phyloP scores from a whole-genome alignment of 2,888 invertebrate genomes.

The Phaonia tiefii region DNA sequence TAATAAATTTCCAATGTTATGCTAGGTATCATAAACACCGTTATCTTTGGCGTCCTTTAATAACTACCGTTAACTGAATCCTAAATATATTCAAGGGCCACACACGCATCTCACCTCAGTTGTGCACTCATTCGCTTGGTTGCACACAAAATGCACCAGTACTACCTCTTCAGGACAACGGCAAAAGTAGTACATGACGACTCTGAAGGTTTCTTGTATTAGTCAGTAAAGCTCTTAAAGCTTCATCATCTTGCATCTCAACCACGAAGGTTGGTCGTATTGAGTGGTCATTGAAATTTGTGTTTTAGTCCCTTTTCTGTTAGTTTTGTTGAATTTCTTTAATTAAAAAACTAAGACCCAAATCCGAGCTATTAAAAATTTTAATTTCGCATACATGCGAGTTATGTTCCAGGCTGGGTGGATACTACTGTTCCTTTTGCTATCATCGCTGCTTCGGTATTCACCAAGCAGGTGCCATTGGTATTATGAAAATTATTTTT shows the following conservation, averaged over 20 bases:
- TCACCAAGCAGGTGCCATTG: constrained; percentile 61
- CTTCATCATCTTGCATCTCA: background rate
- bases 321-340: constrained; percentile 58
- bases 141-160: too few relatives aligned
- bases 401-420: background rate
- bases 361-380: constrained; percentile 62
- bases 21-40: too few relatives aligned
- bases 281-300: background rate
- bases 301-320: constrained; percentile 45
- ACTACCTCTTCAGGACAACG: too few relatives aligned
- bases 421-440: background rate
- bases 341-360: constrained; percentile 63
- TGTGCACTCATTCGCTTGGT: too few relatives aligned
- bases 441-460: constrained; percentile 1
- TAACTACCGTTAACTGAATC: too few relatives aligned
- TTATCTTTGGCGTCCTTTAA: too few relatives aligned
- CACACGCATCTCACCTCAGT: too few relatives aligned
- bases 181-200: too few relatives aligned
- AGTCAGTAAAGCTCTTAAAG: background rate
- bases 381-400: constrained; percentile 57
- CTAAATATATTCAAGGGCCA: too few relatives aligned
- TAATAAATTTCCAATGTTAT: too few relatives aligned
- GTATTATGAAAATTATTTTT: constrained; percentile 60
- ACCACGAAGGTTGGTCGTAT: background rate
- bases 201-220: background rate